Evolutionary conservation across 92 coral and sea anemone genomes (phyloP).

Genomic region (Micromussa lordhowensis): DNA sequence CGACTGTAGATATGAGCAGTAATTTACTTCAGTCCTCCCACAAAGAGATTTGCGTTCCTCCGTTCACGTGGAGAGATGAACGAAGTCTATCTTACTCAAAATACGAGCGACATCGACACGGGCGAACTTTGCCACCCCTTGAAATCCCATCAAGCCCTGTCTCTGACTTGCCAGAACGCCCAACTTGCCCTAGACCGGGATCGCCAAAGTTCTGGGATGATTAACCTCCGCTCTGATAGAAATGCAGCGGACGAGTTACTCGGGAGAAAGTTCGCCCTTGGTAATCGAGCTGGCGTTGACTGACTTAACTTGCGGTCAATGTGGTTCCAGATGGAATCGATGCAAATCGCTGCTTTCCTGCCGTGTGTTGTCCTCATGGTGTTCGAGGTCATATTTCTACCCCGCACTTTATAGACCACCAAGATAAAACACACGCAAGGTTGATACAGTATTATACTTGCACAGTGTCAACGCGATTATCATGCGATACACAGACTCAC

Average conservation of each 20-base stretch:
- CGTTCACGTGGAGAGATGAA: conserved; percentile 72
- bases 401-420: neutral
- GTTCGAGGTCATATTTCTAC: neutral
- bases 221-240: neutral
- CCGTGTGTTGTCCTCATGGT: neutral
- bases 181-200: conserved; percentile 67
- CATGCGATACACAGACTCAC: neutral
- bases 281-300: neutral
- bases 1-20: conserved; percentile 2
- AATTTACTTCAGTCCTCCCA: neutral
- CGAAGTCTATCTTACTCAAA: conserved; percentile 38
- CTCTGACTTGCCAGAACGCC: conserved; percentile 45
- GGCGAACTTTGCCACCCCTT: conserved; percentile 78
- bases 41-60: conserved; percentile 30
- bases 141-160: conserved; percentile 52
- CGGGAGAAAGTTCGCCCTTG: neutral
- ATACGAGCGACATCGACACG: conserved; percentile 58
- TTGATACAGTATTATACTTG: neutral
- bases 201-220: conserved; percentile 77
- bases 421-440: too few species aligned
- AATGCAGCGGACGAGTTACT: neutral
- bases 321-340: neutral
- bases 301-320: neutral
- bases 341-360: neutral
- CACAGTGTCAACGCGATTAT: neutral